Evolutionary conservation across 1,140 invertebrate species (phyloP), one percentile per base, ranked within the genome.

Genomic region (Archivesica marissinica): DNA sequence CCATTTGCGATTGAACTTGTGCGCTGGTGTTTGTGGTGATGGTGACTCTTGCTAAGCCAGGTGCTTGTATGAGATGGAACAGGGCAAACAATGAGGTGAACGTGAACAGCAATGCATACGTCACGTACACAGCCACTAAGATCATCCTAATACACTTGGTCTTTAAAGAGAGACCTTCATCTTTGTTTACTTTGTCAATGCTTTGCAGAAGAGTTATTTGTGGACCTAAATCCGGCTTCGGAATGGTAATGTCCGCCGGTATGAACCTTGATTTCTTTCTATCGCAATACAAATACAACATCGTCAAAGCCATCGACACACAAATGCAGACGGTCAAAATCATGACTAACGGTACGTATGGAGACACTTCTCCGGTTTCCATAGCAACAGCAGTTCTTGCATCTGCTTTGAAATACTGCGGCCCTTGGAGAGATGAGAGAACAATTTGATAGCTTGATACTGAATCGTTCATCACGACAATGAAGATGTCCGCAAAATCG

Each of bases 41-140:
- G 0, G 88, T 85, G 11, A 91, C 61, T 47, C 90, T 86, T 9
- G 80, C 61, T 41, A 91, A 68, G 1, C 85, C 59, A 0, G 88
- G 68, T 13, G 75, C 68, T 23, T 92, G 89, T 3, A 89, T 64
- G 15, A 90, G 68, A 74, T 90, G 91, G 38, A 92, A 85, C 20
- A 91, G 59, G 11, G 78, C 86, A 35, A 92, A 87, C 20, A 89
- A 80, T 50, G 89, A 70, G 25, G 88, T 90, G 39, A 91, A 92
- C n/a, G 91, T 87, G 80, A 92, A 92, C 17, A 91, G 66, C 1
- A 92, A 25, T n/a, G 87, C 90, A 78, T 92, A 92, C 0, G 88
- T 41, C 7, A 92, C 72, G 72, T 92, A 92, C 15, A 92, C 80
- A 0, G 87, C 28, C 25, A 89, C 68, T 0, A 92, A 86, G 0